phyloP scores from a whole-genome alignment of 2,797 vertebrate species.

The Sylvia borin region DNA sequence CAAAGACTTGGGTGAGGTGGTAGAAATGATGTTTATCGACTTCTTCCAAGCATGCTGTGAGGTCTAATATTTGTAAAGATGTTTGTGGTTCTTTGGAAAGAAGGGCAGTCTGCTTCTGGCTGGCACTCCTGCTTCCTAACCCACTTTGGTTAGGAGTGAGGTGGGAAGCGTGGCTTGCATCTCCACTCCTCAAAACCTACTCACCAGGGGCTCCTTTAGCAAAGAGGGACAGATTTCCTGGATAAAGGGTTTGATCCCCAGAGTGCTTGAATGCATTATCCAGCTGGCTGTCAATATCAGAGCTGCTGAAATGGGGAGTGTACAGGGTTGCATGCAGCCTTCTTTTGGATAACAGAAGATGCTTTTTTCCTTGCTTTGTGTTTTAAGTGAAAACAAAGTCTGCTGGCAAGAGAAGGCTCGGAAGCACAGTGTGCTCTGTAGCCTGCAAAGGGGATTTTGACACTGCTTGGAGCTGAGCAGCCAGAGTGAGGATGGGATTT shows the following conservation, averaged over 20 bases:
- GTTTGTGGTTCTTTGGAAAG: neutral
- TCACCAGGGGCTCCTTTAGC: neutral
- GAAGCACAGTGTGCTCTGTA: neutral
- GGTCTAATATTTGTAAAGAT: neutral
- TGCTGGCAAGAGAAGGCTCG: neutral
- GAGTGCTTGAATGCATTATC: neutral
- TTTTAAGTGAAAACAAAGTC: neutral
- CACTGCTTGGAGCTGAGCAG: neutral
- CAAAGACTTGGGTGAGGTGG: neutral
- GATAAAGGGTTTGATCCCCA: neutral
- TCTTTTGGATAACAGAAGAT: neutral
- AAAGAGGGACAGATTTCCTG: neutral
- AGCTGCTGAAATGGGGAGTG: neutral
- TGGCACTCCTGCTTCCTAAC: neutral
- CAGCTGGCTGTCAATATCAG: neutral
- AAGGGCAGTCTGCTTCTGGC: neutral
- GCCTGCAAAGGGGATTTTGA: neutral
- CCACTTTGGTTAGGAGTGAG: neutral
- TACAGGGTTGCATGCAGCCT: neutral
- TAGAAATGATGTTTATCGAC: neutral
- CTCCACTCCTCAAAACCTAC: neutral
- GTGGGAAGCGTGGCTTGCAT: neutral
- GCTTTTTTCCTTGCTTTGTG: neutral
- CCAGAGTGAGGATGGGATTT: neutral
- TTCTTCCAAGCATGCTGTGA: neutral